A percentile compares a stretch with the other conserved stretches of the same genome.
phyloP scores from a whole-genome alignment of 2,113 vertebrate genomes.

The Chloropsis hardwickii region DNA sequence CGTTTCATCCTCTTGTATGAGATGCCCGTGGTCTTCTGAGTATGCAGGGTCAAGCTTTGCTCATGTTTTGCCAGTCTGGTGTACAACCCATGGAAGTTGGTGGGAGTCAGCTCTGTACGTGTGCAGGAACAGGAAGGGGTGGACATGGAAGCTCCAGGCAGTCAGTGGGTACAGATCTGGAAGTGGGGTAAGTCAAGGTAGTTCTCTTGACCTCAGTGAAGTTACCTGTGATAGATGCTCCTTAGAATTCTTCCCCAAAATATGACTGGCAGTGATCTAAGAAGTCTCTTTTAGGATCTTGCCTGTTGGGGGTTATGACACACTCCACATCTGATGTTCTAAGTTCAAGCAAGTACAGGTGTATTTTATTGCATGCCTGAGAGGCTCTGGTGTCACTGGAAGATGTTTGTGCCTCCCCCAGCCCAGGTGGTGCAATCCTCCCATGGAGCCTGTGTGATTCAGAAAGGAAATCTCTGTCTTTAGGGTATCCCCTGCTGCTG shows the following conservation, averaged over 20 bases:
- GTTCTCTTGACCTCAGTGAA: not conserved
- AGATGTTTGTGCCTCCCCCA: not conserved
- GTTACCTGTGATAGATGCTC: fast-evolving
- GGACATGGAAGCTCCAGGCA: not conserved
- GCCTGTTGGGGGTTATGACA: too few species aligned
- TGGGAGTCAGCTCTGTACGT: fast-evolving
- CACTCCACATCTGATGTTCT: not conserved
- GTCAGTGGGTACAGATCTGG: not conserved
- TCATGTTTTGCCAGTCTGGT: not conserved
- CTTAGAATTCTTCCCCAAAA: not conserved
- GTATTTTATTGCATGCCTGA: not conserved
- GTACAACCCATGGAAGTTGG: not conserved
- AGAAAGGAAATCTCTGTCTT: not conserved
- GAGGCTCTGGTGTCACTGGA: not conserved
- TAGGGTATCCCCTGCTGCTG: not conserved
- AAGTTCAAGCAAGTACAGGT: not conserved
- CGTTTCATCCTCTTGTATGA: not conserved
- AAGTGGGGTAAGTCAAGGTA: not conserved
- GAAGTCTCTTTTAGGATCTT: not conserved
- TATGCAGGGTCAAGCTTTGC: not conserved
- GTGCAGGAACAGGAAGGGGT: not conserved
- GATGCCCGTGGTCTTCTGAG: not conserved
- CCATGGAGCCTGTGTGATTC: not conserved
- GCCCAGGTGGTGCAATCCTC: not conserved
- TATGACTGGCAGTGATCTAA: not conserved